A percentile compares a stretch with the other conserved stretches of the same genome.
phyloP scores from a whole-genome alignment of 2,113 vertebrate species.

The Saimiri boliviensis region DNA sequence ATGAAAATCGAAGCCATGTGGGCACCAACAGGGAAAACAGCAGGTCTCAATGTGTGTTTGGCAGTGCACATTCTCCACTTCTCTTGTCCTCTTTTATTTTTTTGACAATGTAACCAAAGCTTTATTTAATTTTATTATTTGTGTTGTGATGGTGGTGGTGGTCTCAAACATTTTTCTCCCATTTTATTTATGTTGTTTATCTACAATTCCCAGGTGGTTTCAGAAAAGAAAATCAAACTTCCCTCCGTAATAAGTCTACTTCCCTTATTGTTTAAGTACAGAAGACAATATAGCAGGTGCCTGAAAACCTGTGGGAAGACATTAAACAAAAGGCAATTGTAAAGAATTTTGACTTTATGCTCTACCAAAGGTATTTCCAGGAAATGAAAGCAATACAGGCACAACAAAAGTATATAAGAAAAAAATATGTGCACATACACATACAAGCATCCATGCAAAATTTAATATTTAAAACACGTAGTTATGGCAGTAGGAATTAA shows the following conservation, averaged over 20 bases:
- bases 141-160: not conserved
- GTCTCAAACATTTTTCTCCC: not conserved
- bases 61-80: conserved; percentile 60
- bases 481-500: conserved; percentile 49
- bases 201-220: conserved; percentile 57
- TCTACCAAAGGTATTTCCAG: conserved; percentile 47
- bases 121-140: conserved; percentile 43
- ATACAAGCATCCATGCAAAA: not conserved
- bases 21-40: conserved; percentile 76
- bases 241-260: conserved; percentile 40
- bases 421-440: not conserved
- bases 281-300: conserved; percentile 76
- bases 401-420: conserved; percentile 53
- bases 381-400: conserved; percentile 68
- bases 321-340: conserved; percentile 73
- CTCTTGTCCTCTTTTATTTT: conserved; percentile 33
- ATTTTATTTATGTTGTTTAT: conserved; percentile 57
- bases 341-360: conserved; percentile 66
- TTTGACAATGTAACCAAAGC: conserved; percentile 8
- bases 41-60: conserved; percentile 71
- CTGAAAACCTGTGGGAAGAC: conserved; percentile 71
- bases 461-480: conserved; percentile 43
- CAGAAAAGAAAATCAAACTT: conserved; percentile 68
- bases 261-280: conserved; percentile 68
- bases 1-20: conserved; percentile 84